Percentiles rank a stretch among this genome's conserved stretches.
These are phyloP conservation scores for Lepidostoma basale DNA, from an alignment of 1,140 invertebrate genomes.

Conservation along the genomic window DNA sequence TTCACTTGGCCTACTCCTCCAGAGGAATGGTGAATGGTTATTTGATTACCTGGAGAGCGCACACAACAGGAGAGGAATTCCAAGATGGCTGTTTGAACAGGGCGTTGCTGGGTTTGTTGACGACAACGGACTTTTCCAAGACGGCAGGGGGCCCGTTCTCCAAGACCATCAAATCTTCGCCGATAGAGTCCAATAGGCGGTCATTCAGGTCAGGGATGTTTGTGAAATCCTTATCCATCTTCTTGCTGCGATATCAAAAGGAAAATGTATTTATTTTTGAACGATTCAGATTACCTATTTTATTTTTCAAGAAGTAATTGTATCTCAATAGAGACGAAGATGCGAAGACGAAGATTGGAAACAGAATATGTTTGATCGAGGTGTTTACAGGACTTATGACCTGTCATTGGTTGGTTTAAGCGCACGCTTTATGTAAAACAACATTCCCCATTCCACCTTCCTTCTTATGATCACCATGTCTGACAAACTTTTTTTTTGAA, in stretches of 20 bases:
- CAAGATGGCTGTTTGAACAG: constrained; percentile 1
- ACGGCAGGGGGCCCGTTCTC: background rate
- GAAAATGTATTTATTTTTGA: background rate
- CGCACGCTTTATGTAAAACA: too few species aligned
- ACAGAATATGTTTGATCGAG: too few species aligned
- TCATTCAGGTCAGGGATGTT: constrained; percentile 26
- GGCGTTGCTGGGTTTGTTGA: background rate
- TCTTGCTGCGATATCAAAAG: background rate
- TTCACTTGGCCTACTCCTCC: too few species aligned
- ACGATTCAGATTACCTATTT: background rate
- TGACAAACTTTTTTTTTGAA: too few species aligned
- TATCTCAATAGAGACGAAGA: too few species aligned
- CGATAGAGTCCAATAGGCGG: constrained; percentile 18
- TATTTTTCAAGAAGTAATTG: background rate
- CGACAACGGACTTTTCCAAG: background rate
- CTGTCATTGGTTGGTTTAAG: too few species aligned
- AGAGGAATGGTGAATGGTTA: background rate
- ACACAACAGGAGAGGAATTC: constrained; percentile 19
- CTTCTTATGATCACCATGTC: too few species aligned
- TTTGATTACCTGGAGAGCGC: constrained; percentile 10
- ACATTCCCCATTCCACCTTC: too few species aligned
- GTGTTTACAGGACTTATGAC: too few species aligned
- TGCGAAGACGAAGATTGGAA: too few species aligned
- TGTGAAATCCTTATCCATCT: constrained; percentile 10
- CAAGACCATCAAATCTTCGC: background rate